Evolutionary conservation across 2,888 invertebrate genomes (phyloP).

Genomic region (Drosophila affinis): DNA sequence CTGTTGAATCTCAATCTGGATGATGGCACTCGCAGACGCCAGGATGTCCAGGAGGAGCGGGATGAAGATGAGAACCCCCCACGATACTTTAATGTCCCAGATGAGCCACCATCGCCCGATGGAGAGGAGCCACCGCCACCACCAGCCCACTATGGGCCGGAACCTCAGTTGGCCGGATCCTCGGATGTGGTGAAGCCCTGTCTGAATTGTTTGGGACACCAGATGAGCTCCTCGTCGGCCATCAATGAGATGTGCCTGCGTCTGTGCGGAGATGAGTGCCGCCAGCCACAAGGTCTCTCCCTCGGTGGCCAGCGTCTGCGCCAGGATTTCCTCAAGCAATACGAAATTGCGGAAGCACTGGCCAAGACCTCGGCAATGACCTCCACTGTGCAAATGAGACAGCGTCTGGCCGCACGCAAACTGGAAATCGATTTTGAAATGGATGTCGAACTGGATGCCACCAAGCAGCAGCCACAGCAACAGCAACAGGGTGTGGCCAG

Average conservation of each 20-base stretch:
- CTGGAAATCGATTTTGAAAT: constrained; percentile 85
- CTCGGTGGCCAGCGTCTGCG: constrained; percentile 53
- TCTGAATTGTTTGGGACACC: constrained; percentile 68
- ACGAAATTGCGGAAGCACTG: constrained; percentile 85
- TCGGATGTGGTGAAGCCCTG: constrained; percentile 64
- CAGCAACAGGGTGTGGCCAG: constrained; percentile 21
- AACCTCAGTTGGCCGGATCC: constrained; percentile 51
- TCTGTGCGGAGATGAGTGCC: constrained; percentile 80
- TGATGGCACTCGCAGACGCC: constrained; percentile 33
- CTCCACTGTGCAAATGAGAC: constrained; percentile 85
- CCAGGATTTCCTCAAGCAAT: constrained; percentile 84
- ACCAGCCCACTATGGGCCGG: constrained; percentile 26
- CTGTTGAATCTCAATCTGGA: constrained; percentile 75
- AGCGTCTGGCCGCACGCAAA: constrained; percentile 85
- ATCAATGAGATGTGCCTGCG: constrained; percentile 80
- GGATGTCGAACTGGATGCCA: constrained; percentile 61
- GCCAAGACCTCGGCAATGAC: constrained; percentile 86
- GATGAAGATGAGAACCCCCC: constrained; percentile 77
- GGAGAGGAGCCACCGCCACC: constrained; percentile 32
- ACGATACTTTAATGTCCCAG: constrained; percentile 67
- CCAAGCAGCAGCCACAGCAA: neutral
- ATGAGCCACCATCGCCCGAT: constrained; percentile 55
- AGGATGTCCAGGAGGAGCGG: constrained; percentile 41
- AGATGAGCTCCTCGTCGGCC: constrained; percentile 45
- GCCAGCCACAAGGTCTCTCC: constrained; percentile 53